Evolutionary conservation across 2,888 invertebrate species (phyloP).

Genomic region (Napeogenes sylphis): DNA sequence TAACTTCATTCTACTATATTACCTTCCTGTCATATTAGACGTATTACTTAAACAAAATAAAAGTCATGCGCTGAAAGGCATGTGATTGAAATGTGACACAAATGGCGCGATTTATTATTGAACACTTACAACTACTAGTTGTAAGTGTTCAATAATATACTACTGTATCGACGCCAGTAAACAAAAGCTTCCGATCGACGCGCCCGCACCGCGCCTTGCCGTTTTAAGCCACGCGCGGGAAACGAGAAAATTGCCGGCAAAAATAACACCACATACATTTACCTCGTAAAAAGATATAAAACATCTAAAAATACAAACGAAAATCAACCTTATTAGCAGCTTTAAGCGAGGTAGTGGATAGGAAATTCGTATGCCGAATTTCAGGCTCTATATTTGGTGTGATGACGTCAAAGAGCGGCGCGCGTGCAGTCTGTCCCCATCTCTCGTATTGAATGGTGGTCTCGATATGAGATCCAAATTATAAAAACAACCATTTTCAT

Average conservation of each 20-base stretch:
- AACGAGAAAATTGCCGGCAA: conserved; percentile 69
- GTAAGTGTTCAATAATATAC: too few relatives aligned
- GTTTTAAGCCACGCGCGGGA: conserved; percentile 71
- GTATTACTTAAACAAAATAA: too few relatives aligned
- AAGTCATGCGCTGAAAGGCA: conserved; percentile 9
- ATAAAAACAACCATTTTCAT: conserved; percentile 25
- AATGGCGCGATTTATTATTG: conserved; percentile 19
- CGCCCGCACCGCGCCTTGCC: conserved; percentile 58
- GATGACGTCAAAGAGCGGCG: conserved; percentile 58
- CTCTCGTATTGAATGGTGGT: conserved; percentile 60
- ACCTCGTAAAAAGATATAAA: conserved; percentile 42
- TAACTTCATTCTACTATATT: too few relatives aligned
- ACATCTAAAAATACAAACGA: conserved; percentile 28
- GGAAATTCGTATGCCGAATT: conserved; percentile 41
- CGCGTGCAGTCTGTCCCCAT: conserved; percentile 65
- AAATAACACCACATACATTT: conserved; percentile 71
- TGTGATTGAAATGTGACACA: conserved; percentile 15
- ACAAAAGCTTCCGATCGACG: conserved; percentile 49
- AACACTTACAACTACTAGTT: background rate
- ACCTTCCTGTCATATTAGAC: too few relatives aligned
- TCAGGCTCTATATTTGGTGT: conserved; percentile 61
- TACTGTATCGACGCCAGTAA: conserved; percentile 44
- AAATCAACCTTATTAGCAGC: conserved; percentile 34
- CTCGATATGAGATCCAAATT: conserved; percentile 27
- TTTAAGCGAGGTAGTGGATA: conserved; percentile 19